These are phyloP conservation scores for Dolichopus griseipennis DNA, from an alignment of 2,888 invertebrate species.

Conservation along the genomic window DNA sequence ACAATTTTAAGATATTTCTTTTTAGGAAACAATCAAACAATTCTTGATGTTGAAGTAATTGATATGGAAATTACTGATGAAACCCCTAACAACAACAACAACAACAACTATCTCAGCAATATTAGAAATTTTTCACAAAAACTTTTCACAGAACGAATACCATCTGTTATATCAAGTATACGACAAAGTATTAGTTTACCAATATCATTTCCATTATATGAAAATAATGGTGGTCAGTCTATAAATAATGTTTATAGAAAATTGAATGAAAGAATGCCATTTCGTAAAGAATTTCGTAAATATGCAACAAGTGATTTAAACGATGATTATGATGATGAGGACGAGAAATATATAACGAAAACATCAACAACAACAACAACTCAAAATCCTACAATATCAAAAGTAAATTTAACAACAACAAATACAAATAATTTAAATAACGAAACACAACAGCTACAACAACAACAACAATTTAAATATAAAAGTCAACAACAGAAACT, in stretches of 20 bases:
- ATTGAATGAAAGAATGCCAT: slow-evolving; percentile 8
- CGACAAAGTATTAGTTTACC: not conserved
- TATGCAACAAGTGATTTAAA: slow-evolving; percentile 10
- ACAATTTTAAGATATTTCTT: too few species aligned
- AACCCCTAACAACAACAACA: too few species aligned
- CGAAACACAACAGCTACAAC: not conserved
- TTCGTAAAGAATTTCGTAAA: slow-evolving; percentile 1
- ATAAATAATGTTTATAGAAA: not conserved
- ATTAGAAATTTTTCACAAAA: not conserved
- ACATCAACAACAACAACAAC: too few species aligned
- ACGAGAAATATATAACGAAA: too few species aligned
- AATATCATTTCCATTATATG: not conserved
- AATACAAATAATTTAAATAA: too few species aligned
- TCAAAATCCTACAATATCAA: too few species aligned
- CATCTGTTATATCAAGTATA: not conserved
- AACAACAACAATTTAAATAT: not conserved
- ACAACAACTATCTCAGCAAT: not conserved
- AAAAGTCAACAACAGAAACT: not conserved
- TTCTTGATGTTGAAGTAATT: too few species aligned
- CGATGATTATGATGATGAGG: not conserved
- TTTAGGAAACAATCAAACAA: too few species aligned
- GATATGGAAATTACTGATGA: too few species aligned
- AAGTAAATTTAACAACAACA: too few species aligned
- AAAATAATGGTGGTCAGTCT: not conserved
- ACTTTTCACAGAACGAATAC: not conserved